Conservation (phyloP, 1,140 invertebrate genomes). For the Polypedilum vanderplanki region DNA sequence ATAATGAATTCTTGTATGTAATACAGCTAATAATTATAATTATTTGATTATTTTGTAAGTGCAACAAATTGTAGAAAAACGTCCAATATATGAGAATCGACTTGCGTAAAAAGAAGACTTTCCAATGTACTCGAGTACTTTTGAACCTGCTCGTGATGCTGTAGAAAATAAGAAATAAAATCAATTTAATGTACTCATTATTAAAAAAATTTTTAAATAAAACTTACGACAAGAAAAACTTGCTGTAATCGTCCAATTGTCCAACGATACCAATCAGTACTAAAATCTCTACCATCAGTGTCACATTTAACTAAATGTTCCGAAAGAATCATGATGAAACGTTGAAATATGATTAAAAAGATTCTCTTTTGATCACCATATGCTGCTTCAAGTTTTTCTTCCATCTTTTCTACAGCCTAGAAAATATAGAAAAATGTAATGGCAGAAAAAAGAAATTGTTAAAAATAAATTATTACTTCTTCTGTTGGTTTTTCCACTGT, state of each 20-base stretch:
- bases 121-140: slow-evolving; percentile 92
- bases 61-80: slow-evolving; percentile 94
- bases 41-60: slow-evolving; percentile 37
- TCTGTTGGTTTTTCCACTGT: slow-evolving; percentile 71
- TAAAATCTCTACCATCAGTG: slow-evolving; percentile 84
- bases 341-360: slow-evolving; percentile 95
- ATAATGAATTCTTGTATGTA: not conserved
- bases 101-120: slow-evolving; percentile 90
- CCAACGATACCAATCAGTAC: slow-evolving; percentile 96
- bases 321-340: slow-evolving; percentile 97
- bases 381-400: slow-evolving; percentile 87
- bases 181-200: not conserved
- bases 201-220: slow-evolving; percentile 30
- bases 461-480: slow-evolving; percentile 47
- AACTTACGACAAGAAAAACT: slow-evolving; percentile 84
- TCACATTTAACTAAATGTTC: slow-evolving; percentile 92
- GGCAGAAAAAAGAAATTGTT: slow-evolving; percentile 9
- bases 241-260: slow-evolving; percentile 91
- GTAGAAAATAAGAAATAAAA: slow-evolving; percentile 41
- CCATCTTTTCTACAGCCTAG: slow-evolving; percentile 83
- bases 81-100: slow-evolving; percentile 93
- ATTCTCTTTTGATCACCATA: slow-evolving; percentile 95
- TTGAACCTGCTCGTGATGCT: slow-evolving; percentile 98
- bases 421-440: slow-evolving; percentile 26
- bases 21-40: not conserved